Evolutionary conservation across 2,797 vertebrate species (phyloP), one percentile per base, ranked within the genome.

Genomic region (Notamacropus eugenii): DNA sequence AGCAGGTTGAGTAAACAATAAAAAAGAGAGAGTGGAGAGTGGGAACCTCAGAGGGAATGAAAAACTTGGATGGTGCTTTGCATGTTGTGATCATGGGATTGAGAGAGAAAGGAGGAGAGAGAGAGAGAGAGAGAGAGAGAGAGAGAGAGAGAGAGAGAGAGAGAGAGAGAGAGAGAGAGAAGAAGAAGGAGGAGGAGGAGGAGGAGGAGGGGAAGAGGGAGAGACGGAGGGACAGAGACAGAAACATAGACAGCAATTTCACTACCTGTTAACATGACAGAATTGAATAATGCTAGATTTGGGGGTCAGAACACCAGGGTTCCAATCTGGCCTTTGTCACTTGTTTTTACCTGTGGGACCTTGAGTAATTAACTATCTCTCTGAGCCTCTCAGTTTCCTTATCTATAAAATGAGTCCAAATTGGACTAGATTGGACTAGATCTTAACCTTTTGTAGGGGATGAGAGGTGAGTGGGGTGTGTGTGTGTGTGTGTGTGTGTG

Each of bases 1-100:
- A 95, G 95, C 90, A 94, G 93, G 93, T 57, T 46, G 0, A 95
- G 56, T 93, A 97, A 97, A 97, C 95, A 97, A 87, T 50, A 87
- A 87, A 87, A 97, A 96, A 91, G 96, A 90, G 2, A 34, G 19
- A 56, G 29, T 90, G 94, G 95, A 93, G 59, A 54, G 90, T 1
- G 40, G 55, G 57, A 93, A 87, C 94, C 96, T 97, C 98, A 95
- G 95, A 98, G 95, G 90, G 96, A 97, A 92, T 82, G 24, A 4
- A 94, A 74, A 74, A 90, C 94, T 95, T 95, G 92, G 97, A 97
- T 98, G 97, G 93, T 9, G 62, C 91, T 95, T 96, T 96, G 96
- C 96, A n/a, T 46, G 50, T 96, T 96, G 67, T 91, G 97, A 95
- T n/a, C n/a, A 40, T 0, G 55, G 9, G 62, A 95, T 19, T 0